phyloP scores from a whole-genome alignment of 2,113 vertebrate species.

The Arothron firmamentum region DNA sequence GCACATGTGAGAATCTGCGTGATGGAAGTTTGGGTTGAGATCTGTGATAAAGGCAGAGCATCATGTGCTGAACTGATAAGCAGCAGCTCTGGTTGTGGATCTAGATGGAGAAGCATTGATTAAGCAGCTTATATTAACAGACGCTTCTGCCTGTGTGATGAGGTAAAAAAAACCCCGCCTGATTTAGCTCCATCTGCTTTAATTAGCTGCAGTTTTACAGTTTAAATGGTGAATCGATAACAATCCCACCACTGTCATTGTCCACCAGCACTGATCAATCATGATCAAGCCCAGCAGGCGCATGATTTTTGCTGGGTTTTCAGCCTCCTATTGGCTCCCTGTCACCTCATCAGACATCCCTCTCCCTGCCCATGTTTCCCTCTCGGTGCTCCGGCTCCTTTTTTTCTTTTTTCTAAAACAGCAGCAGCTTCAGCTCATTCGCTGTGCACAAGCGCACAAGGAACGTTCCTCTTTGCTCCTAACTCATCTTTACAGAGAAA shows the following conservation, averaged over 20 bases:
- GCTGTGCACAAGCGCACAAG: slow-evolving; percentile 12
- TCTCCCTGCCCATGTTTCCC: slow-evolving; percentile 2
- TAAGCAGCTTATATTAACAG: too few species aligned
- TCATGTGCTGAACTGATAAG: too few species aligned
- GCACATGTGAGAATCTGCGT: too few species aligned
- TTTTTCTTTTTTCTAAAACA: slow-evolving; percentile 2
- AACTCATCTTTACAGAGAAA: slow-evolving; percentile 1
- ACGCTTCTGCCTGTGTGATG: too few species aligned
- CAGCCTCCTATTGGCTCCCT: slow-evolving; percentile 37
- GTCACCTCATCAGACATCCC: slow-evolving; percentile 19
- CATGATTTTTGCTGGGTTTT: slow-evolving; percentile 27
- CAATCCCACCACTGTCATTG: neutral
- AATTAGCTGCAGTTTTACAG: neutral
- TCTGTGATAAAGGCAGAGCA: too few species aligned
- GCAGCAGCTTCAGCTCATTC: slow-evolving; percentile 34
- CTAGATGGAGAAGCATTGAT: too few species aligned
- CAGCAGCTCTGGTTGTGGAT: too few species aligned
- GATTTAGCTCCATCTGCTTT: too few species aligned
- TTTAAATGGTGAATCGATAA: slow-evolving; percentile 21
- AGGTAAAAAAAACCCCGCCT: too few species aligned
- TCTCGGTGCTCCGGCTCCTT: too few species aligned
- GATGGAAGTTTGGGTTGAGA: too few species aligned
- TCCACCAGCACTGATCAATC: slow-evolving; percentile 16
- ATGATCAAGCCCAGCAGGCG: slow-evolving; percentile 17
- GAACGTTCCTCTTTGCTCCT: slow-evolving; percentile 14